Conservation (phyloP, 2,113 vertebrate genomes). For the Hystrix brachyura region DNA sequence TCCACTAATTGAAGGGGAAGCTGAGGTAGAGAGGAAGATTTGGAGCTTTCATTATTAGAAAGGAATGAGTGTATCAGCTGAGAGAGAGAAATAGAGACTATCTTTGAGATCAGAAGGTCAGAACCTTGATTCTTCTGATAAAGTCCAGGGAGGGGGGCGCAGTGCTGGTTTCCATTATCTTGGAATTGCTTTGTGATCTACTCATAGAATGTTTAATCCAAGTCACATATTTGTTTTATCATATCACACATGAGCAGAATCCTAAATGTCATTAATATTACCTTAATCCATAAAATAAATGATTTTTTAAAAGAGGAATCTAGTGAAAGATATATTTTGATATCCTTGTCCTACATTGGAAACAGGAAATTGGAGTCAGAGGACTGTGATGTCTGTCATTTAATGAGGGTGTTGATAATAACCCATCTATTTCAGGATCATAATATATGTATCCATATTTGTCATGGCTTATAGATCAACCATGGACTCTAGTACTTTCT, state of each 20-base stretch:
- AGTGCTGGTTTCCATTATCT: not conserved
- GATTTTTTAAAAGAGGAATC: conserved; percentile 10
- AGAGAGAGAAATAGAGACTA: not conserved
- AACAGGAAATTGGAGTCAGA: not conserved
- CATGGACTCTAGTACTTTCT: not conserved
- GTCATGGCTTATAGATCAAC: not conserved
- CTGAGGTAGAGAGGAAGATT: not conserved
- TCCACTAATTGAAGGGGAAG: not conserved
- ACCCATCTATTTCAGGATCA: not conserved
- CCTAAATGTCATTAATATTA: not conserved
- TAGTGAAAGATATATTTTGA: not conserved
- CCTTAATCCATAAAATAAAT: not conserved
- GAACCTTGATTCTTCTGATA: not conserved
- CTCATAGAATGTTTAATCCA: not conserved
- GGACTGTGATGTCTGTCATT: not conserved
- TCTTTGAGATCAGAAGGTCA: not conserved
- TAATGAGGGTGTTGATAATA: not conserved
- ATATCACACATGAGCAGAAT: not conserved
- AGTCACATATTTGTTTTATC: not conserved
- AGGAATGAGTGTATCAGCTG: not conserved
- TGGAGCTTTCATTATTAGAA: not conserved
- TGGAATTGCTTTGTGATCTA: not conserved
- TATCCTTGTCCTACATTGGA: not conserved
- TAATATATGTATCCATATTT: not conserved
- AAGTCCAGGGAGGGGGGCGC: no score